A percentile compares a stretch with the other conserved stretches of the same genome.
Conservation (phyloP, 1,140 invertebrate genomes). For the Drosophila funebris region DNA sequence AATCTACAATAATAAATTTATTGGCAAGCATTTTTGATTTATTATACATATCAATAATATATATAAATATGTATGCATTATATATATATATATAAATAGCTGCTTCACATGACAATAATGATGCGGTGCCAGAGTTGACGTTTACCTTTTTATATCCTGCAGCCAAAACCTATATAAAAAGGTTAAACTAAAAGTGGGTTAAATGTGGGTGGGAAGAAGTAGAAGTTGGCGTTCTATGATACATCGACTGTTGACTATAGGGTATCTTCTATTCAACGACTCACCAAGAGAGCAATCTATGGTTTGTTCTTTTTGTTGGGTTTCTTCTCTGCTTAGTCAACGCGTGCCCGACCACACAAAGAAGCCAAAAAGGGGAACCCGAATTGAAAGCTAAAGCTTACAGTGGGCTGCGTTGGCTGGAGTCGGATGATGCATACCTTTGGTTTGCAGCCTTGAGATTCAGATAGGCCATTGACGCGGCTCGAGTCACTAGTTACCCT, state of each 20-base stretch:
- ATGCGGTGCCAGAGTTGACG: conserved; percentile 60
- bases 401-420: conserved; percentile 1
- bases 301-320: conserved; percentile 9
- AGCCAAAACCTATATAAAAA: not conserved
- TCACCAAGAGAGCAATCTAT: not conserved
- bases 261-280: too few species aligned
- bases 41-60: conserved; percentile 74
- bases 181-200: not conserved
- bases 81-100: conserved; percentile 52
- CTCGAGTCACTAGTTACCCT: conserved; percentile 60
- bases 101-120: conserved; percentile 71
- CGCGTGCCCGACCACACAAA: conserved; percentile 27
- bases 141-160: conserved; percentile 50
- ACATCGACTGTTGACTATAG: not conserved
- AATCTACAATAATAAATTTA: conserved; percentile 82
- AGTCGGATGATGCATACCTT: not conserved
- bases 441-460: conserved; percentile 48
- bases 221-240: not conserved
- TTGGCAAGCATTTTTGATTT: conserved; percentile 79
- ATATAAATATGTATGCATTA: conserved; percentile 9
- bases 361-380: conserved; percentile 6
- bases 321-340: conserved; percentile 20
- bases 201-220: too few species aligned
- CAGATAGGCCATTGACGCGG: conserved; percentile 44
- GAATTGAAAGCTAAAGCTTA: conserved; percentile 51